These are phyloP conservation scores for Serinus canaria DNA, from an alignment of 2,113 vertebrate genomes.

Conservation along the genomic window DNA sequence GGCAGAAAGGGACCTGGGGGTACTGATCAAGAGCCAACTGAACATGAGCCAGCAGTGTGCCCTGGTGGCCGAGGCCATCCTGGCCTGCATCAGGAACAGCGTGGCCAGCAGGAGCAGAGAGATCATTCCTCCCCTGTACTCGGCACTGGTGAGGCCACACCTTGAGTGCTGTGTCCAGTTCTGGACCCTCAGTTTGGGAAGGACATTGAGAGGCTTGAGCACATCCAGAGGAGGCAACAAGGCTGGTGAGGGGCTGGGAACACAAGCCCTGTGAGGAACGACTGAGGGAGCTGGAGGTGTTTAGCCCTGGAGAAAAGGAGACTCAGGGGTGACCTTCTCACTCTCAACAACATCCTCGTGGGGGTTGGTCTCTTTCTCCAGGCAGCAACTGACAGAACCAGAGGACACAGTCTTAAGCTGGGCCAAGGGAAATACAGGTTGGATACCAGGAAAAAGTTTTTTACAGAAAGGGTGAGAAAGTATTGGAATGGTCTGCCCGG, in stretches of 20 bases:
- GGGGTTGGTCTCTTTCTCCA: background rate
- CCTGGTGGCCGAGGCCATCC: background rate
- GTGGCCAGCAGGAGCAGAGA: background rate
- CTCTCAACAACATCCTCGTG: background rate
- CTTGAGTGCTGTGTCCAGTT: background rate
- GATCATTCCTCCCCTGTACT: background rate
- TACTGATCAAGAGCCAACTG: rapidly evolving
- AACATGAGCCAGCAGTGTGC: background rate
- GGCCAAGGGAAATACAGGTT: rapidly evolving
- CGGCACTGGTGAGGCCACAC: background rate
- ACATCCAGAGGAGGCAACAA: rapidly evolving
- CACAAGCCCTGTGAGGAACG: background rate
- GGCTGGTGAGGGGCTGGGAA: background rate
- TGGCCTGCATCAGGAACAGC: background rate
- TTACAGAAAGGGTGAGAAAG: background rate
- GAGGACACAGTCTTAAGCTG: background rate
- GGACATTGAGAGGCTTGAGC: rapidly evolving
- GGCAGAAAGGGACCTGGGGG: background rate
- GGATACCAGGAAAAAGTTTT: background rate
- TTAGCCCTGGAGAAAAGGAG: background rate
- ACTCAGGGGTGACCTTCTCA: background rate
- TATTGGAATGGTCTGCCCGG: background rate
- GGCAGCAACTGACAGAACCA: rapidly evolving
- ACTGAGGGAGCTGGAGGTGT: background rate
- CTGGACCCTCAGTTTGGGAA: background rate